These are phyloP conservation scores for Callionymus lyra DNA, from an alignment of 2,113 vertebrate species.

Conservation along the genomic window DNA sequence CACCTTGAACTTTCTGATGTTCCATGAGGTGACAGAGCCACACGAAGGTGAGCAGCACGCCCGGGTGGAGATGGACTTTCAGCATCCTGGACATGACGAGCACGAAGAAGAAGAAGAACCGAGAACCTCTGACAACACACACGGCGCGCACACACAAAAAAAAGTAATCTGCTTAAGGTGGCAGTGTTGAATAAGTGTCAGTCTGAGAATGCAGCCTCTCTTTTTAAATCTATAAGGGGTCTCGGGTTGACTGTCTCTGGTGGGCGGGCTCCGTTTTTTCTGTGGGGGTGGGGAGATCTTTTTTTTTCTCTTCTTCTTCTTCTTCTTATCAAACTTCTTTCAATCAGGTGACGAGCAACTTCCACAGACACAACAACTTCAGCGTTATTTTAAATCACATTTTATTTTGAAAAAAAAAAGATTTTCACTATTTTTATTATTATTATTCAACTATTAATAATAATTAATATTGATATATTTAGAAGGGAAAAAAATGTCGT, in stretches of 20 bases:
- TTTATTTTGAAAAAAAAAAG: not conserved
- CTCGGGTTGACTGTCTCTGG: slow-evolving; percentile 86
- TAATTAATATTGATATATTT: too few relatives aligned
- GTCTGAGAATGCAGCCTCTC: slow-evolving; percentile 93
- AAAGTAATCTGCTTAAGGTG: slow-evolving; percentile 80
- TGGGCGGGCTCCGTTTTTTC: slow-evolving; percentile 93
- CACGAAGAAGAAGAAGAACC: slow-evolving; percentile 33
- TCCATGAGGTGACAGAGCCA: slow-evolving; percentile 87
- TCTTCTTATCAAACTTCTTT: slow-evolving; percentile 73
- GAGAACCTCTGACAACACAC: slow-evolving; percentile 67
- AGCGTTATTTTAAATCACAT: not conserved
- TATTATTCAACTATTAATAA: not conserved
- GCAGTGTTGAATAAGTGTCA: slow-evolving; percentile 98
- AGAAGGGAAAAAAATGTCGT: too few relatives aligned
- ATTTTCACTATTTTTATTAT: not conserved
- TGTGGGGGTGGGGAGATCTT: slow-evolving; percentile 84
- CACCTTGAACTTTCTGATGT: slow-evolving; percentile 93
- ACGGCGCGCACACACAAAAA: slow-evolving; percentile 39
- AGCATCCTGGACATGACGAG: slow-evolving; percentile 81
- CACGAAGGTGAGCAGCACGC: slow-evolving; percentile 80
- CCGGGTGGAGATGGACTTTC: slow-evolving; percentile 76
- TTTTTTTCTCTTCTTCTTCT: slow-evolving; percentile 20
- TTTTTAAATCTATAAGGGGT: slow-evolving; percentile 99
- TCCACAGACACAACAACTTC: slow-evolving; percentile 24
- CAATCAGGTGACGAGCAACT: slow-evolving; percentile 86